Conservation (phyloP, 2,888 invertebrate species). For the Charanyca ferruginea region DNA sequence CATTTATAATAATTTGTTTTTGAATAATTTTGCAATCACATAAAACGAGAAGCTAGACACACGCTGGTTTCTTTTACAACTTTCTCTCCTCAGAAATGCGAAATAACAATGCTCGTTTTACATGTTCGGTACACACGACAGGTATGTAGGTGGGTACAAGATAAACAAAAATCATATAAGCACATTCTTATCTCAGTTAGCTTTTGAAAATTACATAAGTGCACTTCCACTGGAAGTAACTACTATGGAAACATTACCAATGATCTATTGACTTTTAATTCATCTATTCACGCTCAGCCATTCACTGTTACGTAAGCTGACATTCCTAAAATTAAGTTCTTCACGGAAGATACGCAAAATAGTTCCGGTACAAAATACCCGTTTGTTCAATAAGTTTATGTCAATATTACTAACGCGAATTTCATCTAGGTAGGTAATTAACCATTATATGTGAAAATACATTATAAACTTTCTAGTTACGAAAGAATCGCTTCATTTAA, state of each 20-base stretch:
- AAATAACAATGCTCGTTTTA: slow-evolving; percentile 66
- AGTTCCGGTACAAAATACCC: slow-evolving; percentile 65
- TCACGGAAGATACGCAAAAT: slow-evolving; percentile 70
- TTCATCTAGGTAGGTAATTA: slow-evolving; percentile 55
- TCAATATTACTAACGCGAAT: slow-evolving; percentile 59
- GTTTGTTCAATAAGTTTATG: slow-evolving; percentile 38
- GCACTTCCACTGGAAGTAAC: slow-evolving; percentile 66
- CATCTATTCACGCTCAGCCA: slow-evolving; percentile 69
- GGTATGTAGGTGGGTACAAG: slow-evolving; percentile 43
- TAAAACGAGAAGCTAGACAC: slow-evolving; percentile 58
- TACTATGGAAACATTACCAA: slow-evolving; percentile 55
- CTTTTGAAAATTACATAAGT: slow-evolving; percentile 69
- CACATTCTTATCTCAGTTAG: slow-evolving; percentile 55
- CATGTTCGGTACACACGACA: slow-evolving; percentile 49
- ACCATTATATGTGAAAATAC: slow-evolving; percentile 52
- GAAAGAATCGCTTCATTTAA: slow-evolving; percentile 85
- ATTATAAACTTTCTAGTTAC: slow-evolving; percentile 85
- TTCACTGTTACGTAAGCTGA: slow-evolving; percentile 74
- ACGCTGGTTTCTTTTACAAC: slow-evolving; percentile 68
- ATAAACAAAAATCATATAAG: slow-evolving; percentile 62
- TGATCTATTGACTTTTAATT: slow-evolving; percentile 60
- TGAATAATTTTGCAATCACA: slow-evolving; percentile 67
- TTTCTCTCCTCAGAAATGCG: slow-evolving; percentile 73
- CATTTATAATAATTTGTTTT: slow-evolving; percentile 43
- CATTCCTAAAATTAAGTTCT: slow-evolving; percentile 69